Percentiles rank a stretch among this genome's conserved stretches.
These are phyloP conservation scores for Macropodus opercularis DNA, from an alignment of 2,797 vertebrate genomes.

Conservation along the genomic window DNA sequence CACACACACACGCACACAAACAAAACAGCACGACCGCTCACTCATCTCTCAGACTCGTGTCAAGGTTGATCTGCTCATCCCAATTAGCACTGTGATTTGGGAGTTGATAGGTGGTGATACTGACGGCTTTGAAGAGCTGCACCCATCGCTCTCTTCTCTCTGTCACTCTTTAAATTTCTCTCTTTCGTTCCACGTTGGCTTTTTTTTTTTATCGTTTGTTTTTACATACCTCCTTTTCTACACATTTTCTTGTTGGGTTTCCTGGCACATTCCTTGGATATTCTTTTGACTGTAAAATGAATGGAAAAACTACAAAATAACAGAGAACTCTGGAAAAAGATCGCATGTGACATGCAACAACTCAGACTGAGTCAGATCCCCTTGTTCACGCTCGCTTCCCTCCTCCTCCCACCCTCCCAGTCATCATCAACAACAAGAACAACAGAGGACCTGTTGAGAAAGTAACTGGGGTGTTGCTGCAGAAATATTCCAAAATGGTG, in stretches of 20 bases:
- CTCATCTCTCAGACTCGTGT: conserved; percentile 59
- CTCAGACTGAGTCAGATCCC: conserved; percentile 77
- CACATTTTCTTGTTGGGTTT: conserved; percentile 99
- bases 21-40: conserved; percentile 35
- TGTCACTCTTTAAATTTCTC: conserved; percentile 78
- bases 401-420: conserved; percentile 64
- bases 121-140: conserved; percentile 76
- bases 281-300: conserved; percentile 99
- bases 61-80: conserved; percentile 76
- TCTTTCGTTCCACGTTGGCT: conserved; percentile 77
- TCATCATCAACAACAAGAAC: conserved; percentile 80
- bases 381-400: conserved; percentile 58
- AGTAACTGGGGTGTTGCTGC: conserved; percentile 80
- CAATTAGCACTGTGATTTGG: conserved; percentile 79
- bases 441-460: conserved; percentile 81
- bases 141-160: conserved; percentile 77
- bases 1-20: conserved; percentile 19
- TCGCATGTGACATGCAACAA: conserved; percentile 94
- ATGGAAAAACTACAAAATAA: conserved; percentile 99
- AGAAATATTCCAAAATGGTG: conserved; percentile 84
- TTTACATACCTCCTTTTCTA: conserved; percentile 99
- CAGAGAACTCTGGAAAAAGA: conserved; percentile 92
- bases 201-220: conserved; percentile 56
- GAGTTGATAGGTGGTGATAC: conserved; percentile 77
- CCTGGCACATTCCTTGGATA: conserved; percentile 99